Conservation (phyloP, 2,797 vertebrate genomes). For the Enteromius afrohamiltoni region DNA sequence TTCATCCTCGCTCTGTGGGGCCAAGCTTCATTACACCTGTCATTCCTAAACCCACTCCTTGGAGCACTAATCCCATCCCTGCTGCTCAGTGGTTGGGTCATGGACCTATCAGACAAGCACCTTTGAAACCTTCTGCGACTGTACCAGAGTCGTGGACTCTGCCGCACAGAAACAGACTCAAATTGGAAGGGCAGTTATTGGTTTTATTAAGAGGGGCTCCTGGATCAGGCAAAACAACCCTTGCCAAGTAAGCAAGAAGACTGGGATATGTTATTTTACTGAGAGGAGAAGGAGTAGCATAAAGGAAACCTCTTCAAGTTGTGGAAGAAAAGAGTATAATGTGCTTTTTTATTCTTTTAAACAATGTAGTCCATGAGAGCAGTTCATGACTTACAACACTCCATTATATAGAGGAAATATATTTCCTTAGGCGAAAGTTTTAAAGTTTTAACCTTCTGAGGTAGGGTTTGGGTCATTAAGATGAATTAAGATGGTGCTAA, state of each 20-base stretch:
- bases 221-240: constrained; percentile 93
- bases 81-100: constrained; percentile 63
- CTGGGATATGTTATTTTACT: neutral
- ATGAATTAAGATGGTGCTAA: neutral
- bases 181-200: constrained; percentile 84
- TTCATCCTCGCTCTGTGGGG: constrained; percentile 73
- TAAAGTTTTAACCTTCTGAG: constrained; percentile 3
- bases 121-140: constrained; percentile 71
- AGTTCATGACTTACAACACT: neutral
- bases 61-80: constrained; percentile 69
- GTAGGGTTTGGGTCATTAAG: neutral
- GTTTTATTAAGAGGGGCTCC: constrained; percentile 94
- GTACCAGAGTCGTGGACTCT: constrained; percentile 77
- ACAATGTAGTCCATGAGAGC: neutral
- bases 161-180: constrained; percentile 59
- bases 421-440: neutral
- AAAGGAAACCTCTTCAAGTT: neutral
- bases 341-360: neutral
- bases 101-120: constrained; percentile 65
- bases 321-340: neutral
- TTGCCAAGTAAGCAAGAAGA: constrained; percentile 85
- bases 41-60: constrained; percentile 73
- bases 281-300: neutral
- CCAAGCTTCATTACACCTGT: constrained; percentile 86
- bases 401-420: neutral